phyloP scores from a whole-genome alignment of 30 jellyfish, hydroid and myxozoan genomes.

The Hydractinia symbiolongicarpus region DNA sequence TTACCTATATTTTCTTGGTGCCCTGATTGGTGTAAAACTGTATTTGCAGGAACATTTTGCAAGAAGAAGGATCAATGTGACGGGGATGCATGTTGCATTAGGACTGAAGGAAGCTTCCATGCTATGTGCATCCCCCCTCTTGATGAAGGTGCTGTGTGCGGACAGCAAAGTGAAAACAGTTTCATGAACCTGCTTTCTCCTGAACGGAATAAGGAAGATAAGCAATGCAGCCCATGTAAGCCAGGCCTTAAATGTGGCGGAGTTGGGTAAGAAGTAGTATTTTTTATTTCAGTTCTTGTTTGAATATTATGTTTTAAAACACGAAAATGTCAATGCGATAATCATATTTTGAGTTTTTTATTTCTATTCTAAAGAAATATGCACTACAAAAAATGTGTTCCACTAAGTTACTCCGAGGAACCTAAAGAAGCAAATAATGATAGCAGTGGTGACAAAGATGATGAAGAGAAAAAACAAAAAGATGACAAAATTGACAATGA shows the following conservation, averaged over 20 bases:
- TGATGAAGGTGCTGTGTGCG: slow-evolving; percentile 70
- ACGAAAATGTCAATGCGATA: too few relatives aligned
- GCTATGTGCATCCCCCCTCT: slow-evolving; percentile 60
- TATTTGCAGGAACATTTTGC: slow-evolving; percentile 64
- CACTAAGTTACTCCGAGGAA: slow-evolving; percentile 1
- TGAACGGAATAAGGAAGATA: slow-evolving; percentile 17
- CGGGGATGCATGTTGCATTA: slow-evolving; percentile 45
- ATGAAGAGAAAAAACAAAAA: background rate
- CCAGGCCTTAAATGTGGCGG: slow-evolving; percentile 60
- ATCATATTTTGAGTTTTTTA: too few relatives aligned
- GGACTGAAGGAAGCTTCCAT: slow-evolving; percentile 37
- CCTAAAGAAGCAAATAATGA: slow-evolving; percentile 1
- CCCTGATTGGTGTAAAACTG: background rate
- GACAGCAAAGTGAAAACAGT: slow-evolving; percentile 17
- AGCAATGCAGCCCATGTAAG: slow-evolving; percentile 45
- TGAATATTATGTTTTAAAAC: background rate
- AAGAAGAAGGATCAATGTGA: slow-evolving; percentile 45
- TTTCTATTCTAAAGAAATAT: background rate
- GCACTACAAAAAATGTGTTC: background rate
- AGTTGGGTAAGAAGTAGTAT: slow-evolving; percentile 54
- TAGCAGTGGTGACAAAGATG: background rate
- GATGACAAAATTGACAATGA: background rate
- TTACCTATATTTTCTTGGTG: too few relatives aligned
- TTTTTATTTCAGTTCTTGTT: background rate
- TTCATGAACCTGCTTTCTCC: slow-evolving; percentile 29